Evolutionary conservation across 1,140 invertebrate species (phyloP).

Genomic region (Arctopsyche grandis): DNA sequence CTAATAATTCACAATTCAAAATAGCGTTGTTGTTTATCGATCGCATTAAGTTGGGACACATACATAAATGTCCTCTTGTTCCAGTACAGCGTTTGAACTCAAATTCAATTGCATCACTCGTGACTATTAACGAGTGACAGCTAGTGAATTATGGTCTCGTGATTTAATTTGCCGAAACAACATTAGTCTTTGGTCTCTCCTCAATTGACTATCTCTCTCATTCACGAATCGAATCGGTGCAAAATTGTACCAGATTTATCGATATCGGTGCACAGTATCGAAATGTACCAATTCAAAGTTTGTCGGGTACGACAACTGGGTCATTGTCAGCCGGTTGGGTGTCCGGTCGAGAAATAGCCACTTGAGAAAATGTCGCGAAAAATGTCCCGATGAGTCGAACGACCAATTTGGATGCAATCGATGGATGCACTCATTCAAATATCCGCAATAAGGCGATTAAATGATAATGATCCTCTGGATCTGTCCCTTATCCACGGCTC

Average conservation of each 20-base stretch:
- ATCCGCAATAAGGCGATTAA: too few relatives aligned
- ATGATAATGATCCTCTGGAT: too few relatives aligned
- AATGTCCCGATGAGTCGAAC: too few relatives aligned
- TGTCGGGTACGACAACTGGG: not conserved
- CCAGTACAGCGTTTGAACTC: not conserved
- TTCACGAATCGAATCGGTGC: too few relatives aligned
- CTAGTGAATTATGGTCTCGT: not conserved
- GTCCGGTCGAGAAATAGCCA: not conserved
- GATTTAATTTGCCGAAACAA: not conserved
- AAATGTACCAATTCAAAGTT: too few relatives aligned
- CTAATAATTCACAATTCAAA: too few relatives aligned
- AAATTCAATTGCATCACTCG: constrained; percentile 27
- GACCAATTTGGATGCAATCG: too few relatives aligned
- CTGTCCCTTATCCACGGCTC: too few relatives aligned
- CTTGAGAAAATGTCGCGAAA: constrained; percentile 1
- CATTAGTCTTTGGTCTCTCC: not conserved
- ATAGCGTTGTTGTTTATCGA: not conserved
- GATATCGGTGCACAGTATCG: not conserved
- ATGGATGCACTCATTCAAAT: too few relatives aligned
- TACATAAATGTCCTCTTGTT: not conserved
- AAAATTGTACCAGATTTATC: not conserved
- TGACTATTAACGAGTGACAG: not conserved
- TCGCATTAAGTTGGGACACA: not conserved
- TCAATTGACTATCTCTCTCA: not conserved
- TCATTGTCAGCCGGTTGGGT: not conserved